Evolutionary conservation across 23 tunicate genomes (phyloP), one percentile per base, ranked within the genome.

Genomic region (Styela plicata): DNA sequence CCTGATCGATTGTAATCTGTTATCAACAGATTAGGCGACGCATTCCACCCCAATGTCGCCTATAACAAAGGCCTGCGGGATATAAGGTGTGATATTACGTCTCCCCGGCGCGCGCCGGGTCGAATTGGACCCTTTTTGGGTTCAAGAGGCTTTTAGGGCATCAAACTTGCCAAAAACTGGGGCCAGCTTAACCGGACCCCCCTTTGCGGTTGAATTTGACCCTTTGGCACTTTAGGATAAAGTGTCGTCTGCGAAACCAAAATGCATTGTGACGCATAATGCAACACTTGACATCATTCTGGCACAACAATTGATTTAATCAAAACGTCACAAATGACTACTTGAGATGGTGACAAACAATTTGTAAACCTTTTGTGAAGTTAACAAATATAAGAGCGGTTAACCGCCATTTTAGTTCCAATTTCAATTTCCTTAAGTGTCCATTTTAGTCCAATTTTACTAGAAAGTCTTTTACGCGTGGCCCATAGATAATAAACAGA

Each of bases 121-220:
- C 57, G 57, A 44, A 44, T 44, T 44, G 57, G 57, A 44, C 57
- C 57, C 57, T 5, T 5, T 44, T 44, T 44, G 57, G 13, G 57
- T 44, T 44, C 57, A 44, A 13, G 57, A 13, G 57, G 57, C 57
- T 13, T 44, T 44, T n/a, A n/a, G n/a, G n/a, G n/a, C n/a, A n/a
- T n/a, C n/a, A 13, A 44, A 44, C 57, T 44, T 44, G 57, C 57
- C 57, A 44, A 44, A 44, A 44, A 44, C 57, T 44, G 57, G 57
- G 57, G 57, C 57, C 57, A 44, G 57, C 57, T 44, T 44, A 44
- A 44, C 57, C 57, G 57, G 57, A 44, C 57, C 57, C 57, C 57
- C 57, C 57, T 44, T 44, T 44, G 57, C 57, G 57, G 57, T 44
- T 44, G 57, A 44, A 44, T 44, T 44, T 44, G 57, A 44, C 57